phyloP scores from a whole-genome alignment of 1,140 invertebrate genomes.

The Lycorma delicatula region DNA sequence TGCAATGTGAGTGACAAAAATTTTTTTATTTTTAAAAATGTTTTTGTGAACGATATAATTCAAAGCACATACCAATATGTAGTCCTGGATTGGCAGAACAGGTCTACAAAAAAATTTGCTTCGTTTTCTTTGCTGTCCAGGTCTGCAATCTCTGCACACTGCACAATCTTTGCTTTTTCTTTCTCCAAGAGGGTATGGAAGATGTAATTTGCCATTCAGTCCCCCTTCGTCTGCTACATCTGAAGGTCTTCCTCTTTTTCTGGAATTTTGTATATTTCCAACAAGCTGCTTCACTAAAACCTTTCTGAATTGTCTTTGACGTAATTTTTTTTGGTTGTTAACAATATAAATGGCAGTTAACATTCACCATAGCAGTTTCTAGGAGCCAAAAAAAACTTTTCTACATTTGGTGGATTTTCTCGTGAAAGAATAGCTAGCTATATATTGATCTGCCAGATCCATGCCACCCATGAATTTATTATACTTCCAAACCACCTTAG shows the following conservation, averaged over 20 bases:
- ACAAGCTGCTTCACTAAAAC: background rate
- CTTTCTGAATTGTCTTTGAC: slow-evolving; percentile 5
- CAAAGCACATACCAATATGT: too few relatives aligned
- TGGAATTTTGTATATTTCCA: slow-evolving; percentile 2
- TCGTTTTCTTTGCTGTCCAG: too few relatives aligned
- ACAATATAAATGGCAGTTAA: too few relatives aligned
- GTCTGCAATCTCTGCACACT: background rate
- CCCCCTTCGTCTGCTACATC: background rate
- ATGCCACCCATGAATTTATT: slow-evolving; percentile 6
- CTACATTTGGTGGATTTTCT: slow-evolving; percentile 6
- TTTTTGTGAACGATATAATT: too few relatives aligned
- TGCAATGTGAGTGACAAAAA: too few relatives aligned
- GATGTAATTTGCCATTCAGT: background rate
- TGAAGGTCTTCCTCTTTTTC: slow-evolving; percentile 7
- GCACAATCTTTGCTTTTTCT: slow-evolving; percentile 1
- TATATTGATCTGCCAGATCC: slow-evolving; percentile 7
- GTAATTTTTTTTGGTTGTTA: background rate
- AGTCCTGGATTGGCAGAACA: too few relatives aligned
- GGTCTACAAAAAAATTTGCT: too few relatives aligned
- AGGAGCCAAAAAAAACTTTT: background rate
- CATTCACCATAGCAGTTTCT: slow-evolving; percentile 6
- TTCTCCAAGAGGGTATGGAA: background rate
- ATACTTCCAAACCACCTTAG: background rate
- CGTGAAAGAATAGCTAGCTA: background rate
- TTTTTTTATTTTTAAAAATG: too few relatives aligned